Base-by-base conservation (phyloP, 2,113 vertebrate genomes). In the Chrysochloris asiatica region DNA sequence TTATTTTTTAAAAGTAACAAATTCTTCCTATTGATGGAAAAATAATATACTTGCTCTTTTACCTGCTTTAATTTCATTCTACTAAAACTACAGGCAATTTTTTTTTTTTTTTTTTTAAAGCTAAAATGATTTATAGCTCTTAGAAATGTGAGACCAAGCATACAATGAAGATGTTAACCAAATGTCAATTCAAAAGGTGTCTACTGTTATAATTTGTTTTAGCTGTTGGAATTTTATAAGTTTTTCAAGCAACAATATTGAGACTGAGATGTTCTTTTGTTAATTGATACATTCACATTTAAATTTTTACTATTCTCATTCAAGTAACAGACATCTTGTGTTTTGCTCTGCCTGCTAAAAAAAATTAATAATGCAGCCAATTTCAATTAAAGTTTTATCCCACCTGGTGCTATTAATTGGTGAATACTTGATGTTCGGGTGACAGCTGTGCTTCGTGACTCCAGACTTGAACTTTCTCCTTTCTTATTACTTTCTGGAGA, bases 401-500 rank as follows among this genome's bases (percentile, higher is more conserved):
- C 94, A 99, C 99, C 98, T 97, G 98, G 98, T 87, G 98, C 96
- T 90, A 98, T 98, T 63, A 98, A 93, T 84, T 99, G 98, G 77
- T 98, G 97, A 83, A 98, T 98, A 93, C 98, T 98, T 67, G 98
- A 97, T 43, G 98, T 97, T 88, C 98, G 97, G 22, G 97, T 97
- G 92, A 97, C 97, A 9, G 98, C 97, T 14, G 97, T 94, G 71
- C 96, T 97, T 86, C 98, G 97, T 24, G 97, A 96, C 86, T 98
- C 98, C 0, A 97, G 94, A 12, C 96, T 94, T n/a, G 98, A 97
- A 80, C 97, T 98, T 65, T 98, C 98, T 33, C 98, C 97, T 96
- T 98, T 98, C 89, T 97, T 97, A 61, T 83, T 97, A 96, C 96
- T 98, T 77, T 99, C 98, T 83, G 97, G 93, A 89, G 96, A 94